These are phyloP conservation scores for Brachionus manjavacas DNA, from an alignment of 1,140 invertebrate genomes.

Conservation along the genomic window DNA sequence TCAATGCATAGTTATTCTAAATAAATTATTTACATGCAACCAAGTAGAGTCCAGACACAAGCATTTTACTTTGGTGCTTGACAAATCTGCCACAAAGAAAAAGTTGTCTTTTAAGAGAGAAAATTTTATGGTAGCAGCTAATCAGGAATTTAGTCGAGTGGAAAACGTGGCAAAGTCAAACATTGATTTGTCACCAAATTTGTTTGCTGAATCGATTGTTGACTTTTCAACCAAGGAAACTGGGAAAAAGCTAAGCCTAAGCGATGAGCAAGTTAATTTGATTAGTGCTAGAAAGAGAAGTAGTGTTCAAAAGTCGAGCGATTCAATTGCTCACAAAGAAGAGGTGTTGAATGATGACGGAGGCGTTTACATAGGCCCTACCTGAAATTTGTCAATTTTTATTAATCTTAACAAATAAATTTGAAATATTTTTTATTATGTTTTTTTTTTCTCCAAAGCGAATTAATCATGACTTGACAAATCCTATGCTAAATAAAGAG, in stretches of 20 bases:
- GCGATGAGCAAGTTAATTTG: background rate
- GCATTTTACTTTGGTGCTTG: background rate
- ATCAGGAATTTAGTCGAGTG: background rate
- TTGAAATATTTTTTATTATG: background rate
- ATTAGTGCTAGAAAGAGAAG: background rate
- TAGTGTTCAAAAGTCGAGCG: background rate
- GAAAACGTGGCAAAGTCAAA: background rate
- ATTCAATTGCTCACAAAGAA: background rate
- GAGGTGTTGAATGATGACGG: background rate
- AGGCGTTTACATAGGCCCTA: background rate
- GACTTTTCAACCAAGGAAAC: background rate
- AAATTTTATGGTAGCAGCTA: background rate
- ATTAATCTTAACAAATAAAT: background rate
- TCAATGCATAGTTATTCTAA: slow-evolving; percentile 47
- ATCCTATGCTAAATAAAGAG: too few species aligned
- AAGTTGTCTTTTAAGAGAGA: background rate
- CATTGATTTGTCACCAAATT: background rate
- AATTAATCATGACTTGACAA: too few species aligned
- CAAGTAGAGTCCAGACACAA: background rate
- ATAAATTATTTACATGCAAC: background rate
- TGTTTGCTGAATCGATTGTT: background rate
- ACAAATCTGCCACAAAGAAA: background rate
- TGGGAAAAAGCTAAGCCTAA: background rate
- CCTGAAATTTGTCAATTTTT: background rate
- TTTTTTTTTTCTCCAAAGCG: background rate